Base-by-base conservation (phyloP, 2,888 invertebrate species). In the Morpho achilles region DNA sequence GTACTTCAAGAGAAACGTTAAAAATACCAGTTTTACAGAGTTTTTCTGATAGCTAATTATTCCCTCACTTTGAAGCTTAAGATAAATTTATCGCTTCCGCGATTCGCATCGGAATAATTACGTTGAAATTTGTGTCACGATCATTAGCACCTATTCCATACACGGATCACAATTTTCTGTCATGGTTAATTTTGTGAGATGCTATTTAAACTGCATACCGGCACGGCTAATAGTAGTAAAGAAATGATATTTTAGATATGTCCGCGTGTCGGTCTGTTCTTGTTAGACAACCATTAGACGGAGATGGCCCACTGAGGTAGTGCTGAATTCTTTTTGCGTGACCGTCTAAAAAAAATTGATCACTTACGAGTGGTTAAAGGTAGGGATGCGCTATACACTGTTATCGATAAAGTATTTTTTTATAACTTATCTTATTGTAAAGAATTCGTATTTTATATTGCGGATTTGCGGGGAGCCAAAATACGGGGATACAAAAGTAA, bases 331-430 rank as follows among this genome's bases (percentile, higher is more conserved):
- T 59, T 55, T 59, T 59, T 59, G 50, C 51, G 43, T 43, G 47
- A 50, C 55, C 59, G 52, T 52, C 51, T 52, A 59, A 32, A 55
- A 42, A 41, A 57, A 52, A 52, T 51, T 52, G 57, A 52, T 56
- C 52, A 53, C 55, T 58, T 58, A 58, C 40, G 49, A 51, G 55
- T 55, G 48, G 50, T 55, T 55, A 55, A 50, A 48, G 46, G 59
- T 59, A 55, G 55, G 22, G 55, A 44, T 52, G 49, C 6, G 42
- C 10, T n/a, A 8, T 22, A 8, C 16, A 43, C n/a, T 39, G 44
- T 5, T 32, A 32, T 55, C 55, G 55, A 55, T 59, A 46, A 5
- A 23, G 16, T 16, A 1, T 16, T 16, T 16, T 16, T 16, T 1
- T 16, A 16, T 16, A 16, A 16, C 16, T 16, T 16, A 16, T 1